Conservation (phyloP, 2,113 vertebrate species). For the Dicerorhinus sumatrensis region DNA sequence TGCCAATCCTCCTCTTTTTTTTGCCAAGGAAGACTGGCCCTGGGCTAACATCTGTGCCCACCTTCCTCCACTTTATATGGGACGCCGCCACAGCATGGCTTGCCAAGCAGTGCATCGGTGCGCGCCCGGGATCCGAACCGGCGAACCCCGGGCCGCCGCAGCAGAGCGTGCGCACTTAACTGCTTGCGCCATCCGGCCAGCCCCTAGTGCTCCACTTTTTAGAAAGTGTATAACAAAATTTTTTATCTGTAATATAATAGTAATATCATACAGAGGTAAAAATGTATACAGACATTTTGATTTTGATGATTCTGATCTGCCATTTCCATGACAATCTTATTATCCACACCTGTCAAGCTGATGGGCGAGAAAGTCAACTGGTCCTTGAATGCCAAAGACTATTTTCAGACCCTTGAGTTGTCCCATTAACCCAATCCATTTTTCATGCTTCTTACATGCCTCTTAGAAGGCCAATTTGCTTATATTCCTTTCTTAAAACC, state of each 20-base stretch:
- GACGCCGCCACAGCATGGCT: no score
- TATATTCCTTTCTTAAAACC: neutral
- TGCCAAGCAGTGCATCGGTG: no score
- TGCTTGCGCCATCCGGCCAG: no score
- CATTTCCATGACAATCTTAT: constrained; percentile 57
- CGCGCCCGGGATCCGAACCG: no score
- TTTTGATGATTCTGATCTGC: constrained; percentile 36
- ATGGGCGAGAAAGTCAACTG: neutral
- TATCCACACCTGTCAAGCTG: constrained; percentile 49
- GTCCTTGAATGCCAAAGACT: constrained; percentile 11
- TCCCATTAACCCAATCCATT: constrained; percentile 13
- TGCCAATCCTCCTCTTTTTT: no score
- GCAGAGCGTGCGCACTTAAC: no score
- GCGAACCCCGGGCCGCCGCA: no score
- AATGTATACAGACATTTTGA: constrained; percentile 6
- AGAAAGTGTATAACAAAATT: neutral
- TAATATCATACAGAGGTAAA: constrained; percentile 11
- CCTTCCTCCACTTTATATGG: no score
- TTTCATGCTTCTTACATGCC: constrained; percentile 34
- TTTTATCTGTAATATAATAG: neutral
- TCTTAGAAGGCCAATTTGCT: constrained; percentile 30
- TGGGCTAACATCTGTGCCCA: no score
- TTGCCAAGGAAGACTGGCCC: no score
- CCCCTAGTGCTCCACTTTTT: neutral
- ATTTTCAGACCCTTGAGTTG: constrained; percentile 47